Conservation (phyloP, 2,113 vertebrate species). For the human region DNA sequence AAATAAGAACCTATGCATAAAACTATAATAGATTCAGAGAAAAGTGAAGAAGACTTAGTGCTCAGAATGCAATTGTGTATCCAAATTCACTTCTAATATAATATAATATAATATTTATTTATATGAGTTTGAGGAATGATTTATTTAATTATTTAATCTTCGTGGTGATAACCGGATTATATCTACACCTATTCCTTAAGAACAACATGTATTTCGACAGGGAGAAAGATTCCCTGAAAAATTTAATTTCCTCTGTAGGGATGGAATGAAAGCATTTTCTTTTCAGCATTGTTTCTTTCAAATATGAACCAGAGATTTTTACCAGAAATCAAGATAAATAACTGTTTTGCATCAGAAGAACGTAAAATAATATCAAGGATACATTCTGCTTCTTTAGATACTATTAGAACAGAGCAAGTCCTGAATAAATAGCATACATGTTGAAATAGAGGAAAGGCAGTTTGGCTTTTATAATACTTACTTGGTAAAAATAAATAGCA, state of each 20-base stretch:
- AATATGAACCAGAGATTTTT: conserved; percentile 39
- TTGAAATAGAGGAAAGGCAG: neutral
- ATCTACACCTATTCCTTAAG: conserved; percentile 74
- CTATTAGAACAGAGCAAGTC: neutral
- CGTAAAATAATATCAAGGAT: conserved; percentile 24
- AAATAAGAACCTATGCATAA: conserved; percentile 62
- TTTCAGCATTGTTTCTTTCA: conserved; percentile 46
- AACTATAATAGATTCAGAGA: conserved; percentile 69
- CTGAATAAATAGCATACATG: neutral
- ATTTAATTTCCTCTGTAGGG: conserved; percentile 70
- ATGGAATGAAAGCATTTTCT: neutral
- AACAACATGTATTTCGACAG: conserved; percentile 74
- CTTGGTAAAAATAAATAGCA: conserved; percentile 29
- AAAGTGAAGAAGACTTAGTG: conserved; percentile 60
- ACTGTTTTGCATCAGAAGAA: conserved; percentile 60
- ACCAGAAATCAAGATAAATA: conserved; percentile 49
- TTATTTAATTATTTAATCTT: conserved; percentile 80
- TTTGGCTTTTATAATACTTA: neutral
- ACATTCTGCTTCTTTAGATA: neutral
- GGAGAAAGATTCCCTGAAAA: conserved; percentile 65
- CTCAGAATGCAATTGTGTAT: conserved; percentile 56
- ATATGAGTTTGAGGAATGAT: conserved; percentile 67
- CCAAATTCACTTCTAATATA: conserved; percentile 60
- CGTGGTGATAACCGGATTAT: conserved; percentile 66
- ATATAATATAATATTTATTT: conserved; percentile 44